A percentile compares a stretch with the other conserved stretches of the same genome.
These are phyloP conservation scores for Melanotaenia trifasciata DNA, from an alignment of 2,797 vertebrate genomes.

Conservation along the genomic window DNA sequence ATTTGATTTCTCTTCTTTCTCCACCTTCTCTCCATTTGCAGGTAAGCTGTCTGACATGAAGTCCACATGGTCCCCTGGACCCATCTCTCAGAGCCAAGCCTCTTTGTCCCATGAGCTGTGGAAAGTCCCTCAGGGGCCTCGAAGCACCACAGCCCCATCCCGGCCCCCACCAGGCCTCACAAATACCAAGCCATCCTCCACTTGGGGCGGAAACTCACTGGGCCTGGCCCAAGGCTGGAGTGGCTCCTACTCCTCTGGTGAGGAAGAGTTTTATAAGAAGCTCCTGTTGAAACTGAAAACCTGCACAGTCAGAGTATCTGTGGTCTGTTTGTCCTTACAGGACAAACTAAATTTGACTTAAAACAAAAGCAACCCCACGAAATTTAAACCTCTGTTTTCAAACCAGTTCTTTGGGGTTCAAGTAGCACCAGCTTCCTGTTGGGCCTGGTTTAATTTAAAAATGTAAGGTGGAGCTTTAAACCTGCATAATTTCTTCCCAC, in stretches of 20 bases:
- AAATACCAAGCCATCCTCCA: conserved; percentile 93
- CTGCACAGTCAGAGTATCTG: too few relatives aligned
- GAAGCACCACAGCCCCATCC: conserved; percentile 90
- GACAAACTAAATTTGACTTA: too few relatives aligned
- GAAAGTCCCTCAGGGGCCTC: conserved; percentile 92
- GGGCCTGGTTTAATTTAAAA: too few relatives aligned
- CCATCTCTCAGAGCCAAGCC: conserved; percentile 93
- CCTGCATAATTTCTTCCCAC: too few relatives aligned
- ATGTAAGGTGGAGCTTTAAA: too few relatives aligned
- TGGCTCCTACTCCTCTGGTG: conserved; percentile 94
- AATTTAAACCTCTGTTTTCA: neutral
- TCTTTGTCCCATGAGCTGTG: conserved; percentile 97
- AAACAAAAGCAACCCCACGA: too few relatives aligned
- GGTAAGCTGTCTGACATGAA: conserved; percentile 97
- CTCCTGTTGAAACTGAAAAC: neutral
- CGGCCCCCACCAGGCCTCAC: conserved; percentile 95
- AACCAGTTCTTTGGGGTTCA: neutral
- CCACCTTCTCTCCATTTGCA: conserved; percentile 56
- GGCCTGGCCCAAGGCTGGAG: conserved; percentile 89
- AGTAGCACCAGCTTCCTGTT: neutral
- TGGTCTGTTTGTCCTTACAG: too few relatives aligned
- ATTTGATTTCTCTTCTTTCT: neutral
- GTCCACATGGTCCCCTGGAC: conserved; percentile 94
- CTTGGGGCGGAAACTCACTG: conserved; percentile 94
- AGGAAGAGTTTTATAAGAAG: conserved; percentile 18